These are phyloP conservation scores for Byasa hedistus DNA, from an alignment of 2,888 invertebrate species.

Conservation along the genomic window DNA sequence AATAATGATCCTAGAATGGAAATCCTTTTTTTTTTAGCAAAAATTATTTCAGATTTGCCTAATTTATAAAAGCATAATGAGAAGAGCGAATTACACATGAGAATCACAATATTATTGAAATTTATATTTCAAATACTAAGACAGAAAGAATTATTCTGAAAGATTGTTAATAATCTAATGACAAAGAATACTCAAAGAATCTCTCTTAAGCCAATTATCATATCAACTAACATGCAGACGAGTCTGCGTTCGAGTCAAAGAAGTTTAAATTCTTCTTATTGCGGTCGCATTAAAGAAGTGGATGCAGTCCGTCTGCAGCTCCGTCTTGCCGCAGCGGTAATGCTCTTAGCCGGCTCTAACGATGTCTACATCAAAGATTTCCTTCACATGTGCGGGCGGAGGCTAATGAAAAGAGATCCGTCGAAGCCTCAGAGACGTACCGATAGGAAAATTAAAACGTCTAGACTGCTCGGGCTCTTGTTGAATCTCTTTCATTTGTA, in stretches of 20 bases:
- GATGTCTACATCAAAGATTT: conserved; percentile 71
- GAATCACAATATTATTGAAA: too few species aligned
- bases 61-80: too few species aligned
- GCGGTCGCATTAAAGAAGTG: conserved; percentile 27
- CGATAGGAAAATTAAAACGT: conserved; percentile 79
- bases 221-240: neutral
- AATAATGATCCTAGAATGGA: too few species aligned
- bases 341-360: conserved; percentile 66
- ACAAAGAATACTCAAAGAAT: neutral
- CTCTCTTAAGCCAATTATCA: neutral
- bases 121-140: too few species aligned
- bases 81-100: too few species aligned
- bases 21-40: too few species aligned
- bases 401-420: conserved; percentile 73
- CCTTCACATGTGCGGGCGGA: conserved; percentile 59
- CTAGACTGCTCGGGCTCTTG: conserved; percentile 58
- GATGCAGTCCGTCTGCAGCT: conserved; percentile 37
- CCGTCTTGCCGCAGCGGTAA: conserved; percentile 47
- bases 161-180: too few species aligned
- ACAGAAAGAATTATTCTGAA: too few species aligned
- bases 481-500: neutral
- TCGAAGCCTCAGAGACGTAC: conserved; percentile 60
- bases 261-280: conserved; percentile 14
- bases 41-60: too few species aligned
- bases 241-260: neutral